Conservation (phyloP, 2,888 invertebrate species). For the Erpobdella octoculata region DNA sequence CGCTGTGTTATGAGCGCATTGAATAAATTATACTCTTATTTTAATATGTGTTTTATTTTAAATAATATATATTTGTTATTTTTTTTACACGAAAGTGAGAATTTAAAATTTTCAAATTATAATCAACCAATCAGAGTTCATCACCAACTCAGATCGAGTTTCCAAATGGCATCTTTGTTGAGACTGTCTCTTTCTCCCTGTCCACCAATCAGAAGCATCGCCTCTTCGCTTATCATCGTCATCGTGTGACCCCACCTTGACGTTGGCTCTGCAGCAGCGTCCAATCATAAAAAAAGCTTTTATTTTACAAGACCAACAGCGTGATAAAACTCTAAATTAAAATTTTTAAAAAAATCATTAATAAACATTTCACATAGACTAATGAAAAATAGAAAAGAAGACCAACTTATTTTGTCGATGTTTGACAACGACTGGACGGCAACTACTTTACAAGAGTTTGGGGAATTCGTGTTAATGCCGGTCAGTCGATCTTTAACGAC, state of each 20-base stretch:
- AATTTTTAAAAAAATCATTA: not conserved
- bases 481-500: not conserved
- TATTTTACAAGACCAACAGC: not conserved
- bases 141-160: slow-evolving; percentile 36
- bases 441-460: not conserved
- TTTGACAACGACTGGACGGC: not conserved
- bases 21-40: not conserved
- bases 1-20: slow-evolving; percentile 18
- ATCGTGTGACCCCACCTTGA: slow-evolving; percentile 49
- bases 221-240: slow-evolving; percentile 42
- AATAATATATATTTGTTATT: too few species aligned
- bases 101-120: too few species aligned
- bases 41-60: too few species aligned
- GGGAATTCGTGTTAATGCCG: not conserved
- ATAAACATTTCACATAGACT: not conserved
- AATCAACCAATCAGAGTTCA: not conserved
- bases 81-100: too few species aligned
- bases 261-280: slow-evolving; percentile 39
- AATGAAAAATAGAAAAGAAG: not conserved
- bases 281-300: not conserved
- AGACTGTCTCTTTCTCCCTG: slow-evolving; percentile 44
- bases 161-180: slow-evolving; percentile 46
- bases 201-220: slow-evolving; percentile 45
- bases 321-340: not conserved
- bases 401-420: not conserved